phyloP scores from a whole-genome alignment of 1,140 invertebrate species.

The Metopolophium dirhodum region DNA sequence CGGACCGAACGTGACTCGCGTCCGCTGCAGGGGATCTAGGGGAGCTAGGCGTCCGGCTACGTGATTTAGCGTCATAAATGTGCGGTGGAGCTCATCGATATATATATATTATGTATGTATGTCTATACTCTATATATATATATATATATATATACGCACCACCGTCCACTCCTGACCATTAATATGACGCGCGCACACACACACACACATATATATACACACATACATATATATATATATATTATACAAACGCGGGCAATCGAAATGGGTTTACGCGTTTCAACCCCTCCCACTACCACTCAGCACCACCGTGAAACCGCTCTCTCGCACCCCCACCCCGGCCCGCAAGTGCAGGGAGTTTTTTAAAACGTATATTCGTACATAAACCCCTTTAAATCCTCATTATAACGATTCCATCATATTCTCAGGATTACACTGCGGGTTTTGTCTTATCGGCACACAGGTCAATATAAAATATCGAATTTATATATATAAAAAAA shows the following conservation, averaged over 20 bases:
- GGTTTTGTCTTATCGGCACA: slow-evolving; percentile 13
- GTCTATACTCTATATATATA: neutral
- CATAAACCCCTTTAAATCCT: slow-evolving; percentile 12
- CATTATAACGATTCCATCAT: slow-evolving; percentile 16
- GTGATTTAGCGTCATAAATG: slow-evolving; percentile 50
- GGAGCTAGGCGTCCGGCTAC: slow-evolving; percentile 33
- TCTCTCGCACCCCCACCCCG: neutral
- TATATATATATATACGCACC: neutral
- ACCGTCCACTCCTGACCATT: slow-evolving; percentile 24
- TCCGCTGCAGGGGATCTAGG: slow-evolving; percentile 8
- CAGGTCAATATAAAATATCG: neutral
- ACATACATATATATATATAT: too few relatives aligned
- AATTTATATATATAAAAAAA: neutral
- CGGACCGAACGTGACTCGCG: slow-evolving; percentile 48
- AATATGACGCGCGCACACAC: slow-evolving; percentile 3
- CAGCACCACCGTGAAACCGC: neutral
- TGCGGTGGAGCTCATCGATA: slow-evolving; percentile 17
- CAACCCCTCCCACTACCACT: neutral
- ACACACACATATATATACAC: neutral
- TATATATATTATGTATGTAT: neutral
- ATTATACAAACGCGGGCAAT: neutral
- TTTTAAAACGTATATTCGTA: slow-evolving; percentile 8
- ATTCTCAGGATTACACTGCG: slow-evolving; percentile 43
- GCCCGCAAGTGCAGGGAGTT: neutral
- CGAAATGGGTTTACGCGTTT: slow-evolving; percentile 45